These are phyloP conservation scores for Bungarus multicinctus DNA, from an alignment of 2,113 vertebrate species.

Conservation along the genomic window DNA sequence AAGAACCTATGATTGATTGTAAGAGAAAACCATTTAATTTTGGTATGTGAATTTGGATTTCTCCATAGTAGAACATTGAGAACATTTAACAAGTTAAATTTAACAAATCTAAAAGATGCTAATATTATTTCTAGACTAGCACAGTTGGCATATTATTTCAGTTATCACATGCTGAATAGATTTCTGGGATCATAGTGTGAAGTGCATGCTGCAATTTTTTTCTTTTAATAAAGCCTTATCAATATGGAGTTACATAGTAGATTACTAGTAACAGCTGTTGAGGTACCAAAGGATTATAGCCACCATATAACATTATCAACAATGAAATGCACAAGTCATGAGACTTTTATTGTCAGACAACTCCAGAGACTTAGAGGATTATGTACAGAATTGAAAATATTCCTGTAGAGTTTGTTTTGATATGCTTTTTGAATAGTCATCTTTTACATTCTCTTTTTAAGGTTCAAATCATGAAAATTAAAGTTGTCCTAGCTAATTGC, in stretches of 20 bases:
- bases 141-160: slow-evolving; percentile 21
- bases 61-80: not conserved
- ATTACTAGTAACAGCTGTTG: slow-evolving; percentile 58
- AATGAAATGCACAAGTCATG: slow-evolving; percentile 50
- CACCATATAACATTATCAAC: slow-evolving; percentile 43
- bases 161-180: not conserved
- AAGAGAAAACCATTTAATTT: not conserved
- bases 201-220: slow-evolving; percentile 18
- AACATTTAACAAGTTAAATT: not conserved
- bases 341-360: slow-evolving; percentile 36
- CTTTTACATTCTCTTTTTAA: slow-evolving; percentile 9
- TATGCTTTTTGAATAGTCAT: slow-evolving; percentile 3
- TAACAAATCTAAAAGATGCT: not conserved
- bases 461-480: not conserved
- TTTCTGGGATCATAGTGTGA: slow-evolving; percentile 10
- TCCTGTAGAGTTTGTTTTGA: slow-evolving; percentile 40
- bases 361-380: slow-evolving; percentile 37
- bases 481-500: not conserved
- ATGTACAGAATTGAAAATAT: slow-evolving; percentile 41
- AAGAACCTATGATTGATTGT: not conserved
- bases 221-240: slow-evolving; percentile 26
- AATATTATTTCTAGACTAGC: not conserved
- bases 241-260: slow-evolving; percentile 33
- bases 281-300: slow-evolving; percentile 44
- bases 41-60: not conserved